Evolutionary conservation across 2,797 vertebrate genomes (phyloP), one percentile per base, ranked within the genome.

Genomic region (Mormyrops boulengeri): DNA sequence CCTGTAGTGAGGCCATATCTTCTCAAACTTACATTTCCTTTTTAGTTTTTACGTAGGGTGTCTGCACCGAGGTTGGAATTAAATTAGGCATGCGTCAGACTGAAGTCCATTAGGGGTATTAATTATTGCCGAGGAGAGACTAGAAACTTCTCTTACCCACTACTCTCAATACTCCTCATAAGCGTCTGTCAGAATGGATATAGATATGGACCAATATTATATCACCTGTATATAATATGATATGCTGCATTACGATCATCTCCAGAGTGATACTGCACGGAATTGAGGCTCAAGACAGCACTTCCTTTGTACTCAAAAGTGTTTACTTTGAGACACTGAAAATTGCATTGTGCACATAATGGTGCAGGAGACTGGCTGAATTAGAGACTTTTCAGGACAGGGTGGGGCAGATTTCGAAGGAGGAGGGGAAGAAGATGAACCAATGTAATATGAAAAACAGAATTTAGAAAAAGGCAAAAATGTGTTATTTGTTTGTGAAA

Each of bases 211-310:
- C 17, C 41, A 52, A 47, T 89, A 86, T 89, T 57, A 89, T 86
- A 89, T 89, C 89, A 89, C 84, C 82, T 89, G 89, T 86, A 89
- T 30, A 30, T 30, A 86, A 86, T 82, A 44, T 89, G 57, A 89
- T 89, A 89, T 73, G 9, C 69, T 30, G 50, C 89, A 89, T 86
- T 66, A 89, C 8, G 19, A 44, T 86, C 88, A 85, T 30, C 49
- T 62, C 50, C 53, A 66, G 84, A 89, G 53, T 66, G 80, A 89
- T 85, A 22, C 84, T 9, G 85, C 9, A 17, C n/a, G 19, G 55
- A 49, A 19, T 22, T 26, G 8, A 86, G 17, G 41, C 44, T 66
- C 49, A 47, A 34, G 84, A n/a, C 12, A 41, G 85, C 84, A 89
- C 47, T 84, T 89, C 88, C 77, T 62, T 80, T 26, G 60, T 69